phyloP scores from a whole-genome alignment of 2,888 invertebrate species.

The Caenorhabditis japonica region DNA sequence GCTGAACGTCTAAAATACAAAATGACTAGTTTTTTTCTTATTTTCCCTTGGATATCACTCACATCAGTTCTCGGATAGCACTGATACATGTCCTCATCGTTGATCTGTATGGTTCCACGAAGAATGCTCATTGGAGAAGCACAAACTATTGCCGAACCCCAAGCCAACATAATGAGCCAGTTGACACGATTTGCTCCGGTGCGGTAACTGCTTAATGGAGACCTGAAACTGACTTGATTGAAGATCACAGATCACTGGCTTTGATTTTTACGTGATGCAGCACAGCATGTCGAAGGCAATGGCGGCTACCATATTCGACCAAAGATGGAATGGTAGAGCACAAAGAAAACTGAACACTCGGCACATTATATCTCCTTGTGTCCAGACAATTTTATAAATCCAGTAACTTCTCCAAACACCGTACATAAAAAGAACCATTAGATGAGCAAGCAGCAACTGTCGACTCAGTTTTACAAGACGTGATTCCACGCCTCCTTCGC shows the following conservation, averaged over 20 bases:
- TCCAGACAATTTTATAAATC: conserved; percentile 71
- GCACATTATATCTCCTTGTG: conserved; percentile 69
- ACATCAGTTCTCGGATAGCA: conserved; percentile 65
- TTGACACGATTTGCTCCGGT: conserved; percentile 64
- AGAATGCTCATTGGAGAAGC: conserved; percentile 67
- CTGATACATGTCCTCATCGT: conserved; percentile 57
- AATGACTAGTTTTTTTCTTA: background rate
- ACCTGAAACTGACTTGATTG: conserved; percentile 57
- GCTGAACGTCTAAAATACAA: conserved; percentile 50
- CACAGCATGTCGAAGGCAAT: conserved; percentile 74
- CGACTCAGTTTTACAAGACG: conserved; percentile 67
- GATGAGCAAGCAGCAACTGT: conserved; percentile 71
- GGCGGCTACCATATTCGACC: conserved; percentile 74
- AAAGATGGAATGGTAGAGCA: conserved; percentile 73
- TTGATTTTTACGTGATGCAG: conserved; percentile 66
- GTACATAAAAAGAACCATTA: conserved; percentile 72
- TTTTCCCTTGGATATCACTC: conserved; percentile 6
- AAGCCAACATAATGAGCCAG: conserved; percentile 63
- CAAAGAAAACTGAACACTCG: conserved; percentile 67
- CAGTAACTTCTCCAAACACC: conserved; percentile 73
- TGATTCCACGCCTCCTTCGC: conserved; percentile 67
- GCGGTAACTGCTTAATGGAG: conserved; percentile 69
- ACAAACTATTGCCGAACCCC: conserved; percentile 66
- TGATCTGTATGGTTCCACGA: conserved; percentile 57
- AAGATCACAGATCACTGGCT: conserved; percentile 1